Evolutionary conservation across 2,888 invertebrate species (phyloP).

Genomic region (Vannuccia rotundouncinata): DNA sequence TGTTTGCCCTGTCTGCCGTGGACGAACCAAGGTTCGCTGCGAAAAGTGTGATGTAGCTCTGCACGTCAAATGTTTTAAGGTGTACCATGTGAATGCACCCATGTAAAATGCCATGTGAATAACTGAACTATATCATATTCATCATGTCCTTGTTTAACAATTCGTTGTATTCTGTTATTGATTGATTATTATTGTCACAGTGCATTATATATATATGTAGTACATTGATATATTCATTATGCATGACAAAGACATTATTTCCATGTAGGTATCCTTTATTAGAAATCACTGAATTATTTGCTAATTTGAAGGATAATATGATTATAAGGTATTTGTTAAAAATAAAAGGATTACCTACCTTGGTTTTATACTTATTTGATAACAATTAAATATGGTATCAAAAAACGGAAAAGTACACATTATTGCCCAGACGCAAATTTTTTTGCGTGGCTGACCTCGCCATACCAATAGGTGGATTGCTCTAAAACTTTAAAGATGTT

Average conservation of each 20-base stretch:
- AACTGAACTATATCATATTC: not conserved
- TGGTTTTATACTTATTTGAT: not conserved
- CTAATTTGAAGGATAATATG: not conserved
- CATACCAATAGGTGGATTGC: slow-evolving; percentile 20
- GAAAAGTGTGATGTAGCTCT: slow-evolving; percentile 18
- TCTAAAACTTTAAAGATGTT: slow-evolving; percentile 26
- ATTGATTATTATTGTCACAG: not conserved
- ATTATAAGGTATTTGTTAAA: not conserved
- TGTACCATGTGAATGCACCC: not conserved
- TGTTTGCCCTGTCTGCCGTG: not conserved
- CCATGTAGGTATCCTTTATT: not conserved
- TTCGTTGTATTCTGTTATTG: not conserved
- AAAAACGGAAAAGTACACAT: not conserved
- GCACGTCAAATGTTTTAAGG: slow-evolving; percentile 4
- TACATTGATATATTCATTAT: slow-evolving; percentile 7
- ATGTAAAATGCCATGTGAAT: not conserved
- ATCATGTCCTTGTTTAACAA: not conserved
- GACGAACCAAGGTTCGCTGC: slow-evolving; percentile 24
- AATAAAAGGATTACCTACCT: not conserved
- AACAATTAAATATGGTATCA: not conserved
- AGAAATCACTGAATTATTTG: not conserved
- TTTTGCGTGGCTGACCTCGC: slow-evolving; percentile 21
- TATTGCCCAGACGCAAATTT: slow-evolving; percentile 29
- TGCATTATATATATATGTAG: not conserved
- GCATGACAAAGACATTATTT: not conserved